These are phyloP conservation scores for Panorpa germanica DNA, from an alignment of 2,888 invertebrate species.

Conservation along the genomic window DNA sequence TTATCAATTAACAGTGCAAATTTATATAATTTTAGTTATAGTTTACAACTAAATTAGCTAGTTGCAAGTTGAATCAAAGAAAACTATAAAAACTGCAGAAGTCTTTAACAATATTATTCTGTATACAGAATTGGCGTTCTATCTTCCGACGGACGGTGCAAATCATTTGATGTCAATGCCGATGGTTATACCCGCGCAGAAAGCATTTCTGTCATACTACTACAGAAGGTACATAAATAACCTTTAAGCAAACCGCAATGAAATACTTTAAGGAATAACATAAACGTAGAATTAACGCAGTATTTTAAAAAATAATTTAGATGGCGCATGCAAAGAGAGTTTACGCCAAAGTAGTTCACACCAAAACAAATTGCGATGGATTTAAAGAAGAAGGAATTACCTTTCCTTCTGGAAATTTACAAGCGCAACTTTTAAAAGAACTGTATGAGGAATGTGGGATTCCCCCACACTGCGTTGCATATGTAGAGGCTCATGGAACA, in stretches of 20 bases:
- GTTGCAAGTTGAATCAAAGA: too few species aligned
- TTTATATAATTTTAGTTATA: too few species aligned
- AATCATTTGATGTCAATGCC: conserved; percentile 8
- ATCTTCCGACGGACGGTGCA: conserved; percentile 4
- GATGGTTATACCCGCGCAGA: too few species aligned
- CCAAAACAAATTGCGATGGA: conserved; percentile 35
- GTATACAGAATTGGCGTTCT: conserved; percentile 8
- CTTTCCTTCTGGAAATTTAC: conserved; percentile 16
- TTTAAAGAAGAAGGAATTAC: conserved; percentile 18
- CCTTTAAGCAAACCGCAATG: too few species aligned
- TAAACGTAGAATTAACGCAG: too few species aligned
- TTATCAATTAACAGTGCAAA: too few species aligned
- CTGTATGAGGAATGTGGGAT: conserved; percentile 29
- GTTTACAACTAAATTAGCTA: too few species aligned
- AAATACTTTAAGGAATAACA: too few species aligned
- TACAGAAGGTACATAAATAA: too few species aligned
- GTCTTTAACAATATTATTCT: not conserved
- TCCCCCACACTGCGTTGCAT: conserved; percentile 29
- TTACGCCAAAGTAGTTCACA: conserved; percentile 30
- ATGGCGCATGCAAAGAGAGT: conserved; percentile 27
- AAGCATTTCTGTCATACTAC: too few species aligned
- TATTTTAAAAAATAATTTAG: too few species aligned
- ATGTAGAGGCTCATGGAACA: conserved; percentile 39
- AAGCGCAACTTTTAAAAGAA: conserved; percentile 23
- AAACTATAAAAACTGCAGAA: too few species aligned